Evolutionary conservation across 2,113 vertebrate species (phyloP).

Genomic region (Collichthys lucidus): DNA sequence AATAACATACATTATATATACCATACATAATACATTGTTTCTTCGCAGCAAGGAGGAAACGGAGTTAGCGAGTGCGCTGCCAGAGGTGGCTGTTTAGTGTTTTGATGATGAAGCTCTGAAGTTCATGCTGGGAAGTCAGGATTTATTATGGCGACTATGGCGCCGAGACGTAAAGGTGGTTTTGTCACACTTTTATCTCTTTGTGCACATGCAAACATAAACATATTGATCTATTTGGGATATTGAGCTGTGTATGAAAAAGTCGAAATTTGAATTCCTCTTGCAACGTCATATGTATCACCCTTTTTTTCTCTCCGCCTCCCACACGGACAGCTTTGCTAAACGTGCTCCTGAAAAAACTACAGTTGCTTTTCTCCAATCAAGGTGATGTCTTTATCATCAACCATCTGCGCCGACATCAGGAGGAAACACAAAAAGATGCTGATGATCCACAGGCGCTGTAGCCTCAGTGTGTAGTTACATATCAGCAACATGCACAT

Average conservation of each 20-base stretch:
- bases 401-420: not conserved
- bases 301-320: not conserved
- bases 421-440: not conserved
- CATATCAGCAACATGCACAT: too few species aligned
- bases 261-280: slow-evolving; percentile 3
- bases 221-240: slow-evolving; percentile 21
- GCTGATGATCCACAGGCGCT: not conserved
- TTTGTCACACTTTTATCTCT: slow-evolving; percentile 42
- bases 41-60: slow-evolving; percentile 28
- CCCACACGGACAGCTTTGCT: not conserved
- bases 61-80: slow-evolving; percentile 17
- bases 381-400: not conserved
- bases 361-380: not conserved
- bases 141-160: slow-evolving; percentile 2
- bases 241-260: not conserved
- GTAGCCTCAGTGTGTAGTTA: too few species aligned
- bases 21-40: slow-evolving; percentile 48
- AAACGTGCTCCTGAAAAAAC: not conserved
- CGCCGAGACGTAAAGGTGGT: not conserved
- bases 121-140: slow-evolving; percentile 25
- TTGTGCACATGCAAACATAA: not conserved
- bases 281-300: not conserved
- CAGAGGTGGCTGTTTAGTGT: slow-evolving; percentile 24
- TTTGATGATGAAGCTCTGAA: slow-evolving; percentile 49
- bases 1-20: slow-evolving; percentile 41